Conservation (phyloP, 2,797 vertebrate species). For the Acropternis orthonyx region DNA sequence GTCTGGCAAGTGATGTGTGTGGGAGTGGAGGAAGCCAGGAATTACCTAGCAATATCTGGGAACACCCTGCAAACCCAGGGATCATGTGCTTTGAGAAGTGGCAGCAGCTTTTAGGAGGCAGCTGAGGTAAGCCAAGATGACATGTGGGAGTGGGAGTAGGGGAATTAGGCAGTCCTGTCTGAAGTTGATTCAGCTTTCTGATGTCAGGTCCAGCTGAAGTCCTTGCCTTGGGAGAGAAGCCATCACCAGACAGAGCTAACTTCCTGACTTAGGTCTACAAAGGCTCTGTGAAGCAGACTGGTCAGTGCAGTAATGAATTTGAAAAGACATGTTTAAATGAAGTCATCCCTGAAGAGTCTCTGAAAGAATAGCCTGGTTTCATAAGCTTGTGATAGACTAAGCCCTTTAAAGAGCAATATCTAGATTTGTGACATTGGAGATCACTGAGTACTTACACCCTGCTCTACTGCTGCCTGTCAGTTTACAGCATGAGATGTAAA, state of each 20-base stretch:
- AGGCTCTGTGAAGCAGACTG: background rate
- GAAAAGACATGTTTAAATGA: background rate
- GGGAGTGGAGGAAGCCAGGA: background rate
- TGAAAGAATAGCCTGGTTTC: background rate
- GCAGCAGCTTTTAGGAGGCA: background rate
- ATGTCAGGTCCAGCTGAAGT: background rate
- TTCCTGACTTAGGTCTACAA: background rate
- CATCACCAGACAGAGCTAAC: background rate
- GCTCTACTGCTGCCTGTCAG: background rate
- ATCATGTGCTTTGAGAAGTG: background rate
- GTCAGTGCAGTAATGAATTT: background rate
- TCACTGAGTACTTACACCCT: background rate
- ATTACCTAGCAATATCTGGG: slow-evolving; percentile 34
- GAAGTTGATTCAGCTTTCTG: background rate
- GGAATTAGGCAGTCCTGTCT: background rate
- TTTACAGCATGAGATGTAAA: background rate
- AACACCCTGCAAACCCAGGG: slow-evolving; percentile 6
- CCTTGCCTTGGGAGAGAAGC: background rate
- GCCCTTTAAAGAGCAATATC: background rate
- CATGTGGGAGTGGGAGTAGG: background rate
- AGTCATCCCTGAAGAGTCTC: background rate
- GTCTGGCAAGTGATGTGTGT: background rate
- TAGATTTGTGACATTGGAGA: background rate
- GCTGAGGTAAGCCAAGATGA: slow-evolving; percentile 2
- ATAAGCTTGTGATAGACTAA: background rate